Base-by-base conservation (phyloP, 2,797 vertebrate species). In the Macropodus opercularis region DNA sequence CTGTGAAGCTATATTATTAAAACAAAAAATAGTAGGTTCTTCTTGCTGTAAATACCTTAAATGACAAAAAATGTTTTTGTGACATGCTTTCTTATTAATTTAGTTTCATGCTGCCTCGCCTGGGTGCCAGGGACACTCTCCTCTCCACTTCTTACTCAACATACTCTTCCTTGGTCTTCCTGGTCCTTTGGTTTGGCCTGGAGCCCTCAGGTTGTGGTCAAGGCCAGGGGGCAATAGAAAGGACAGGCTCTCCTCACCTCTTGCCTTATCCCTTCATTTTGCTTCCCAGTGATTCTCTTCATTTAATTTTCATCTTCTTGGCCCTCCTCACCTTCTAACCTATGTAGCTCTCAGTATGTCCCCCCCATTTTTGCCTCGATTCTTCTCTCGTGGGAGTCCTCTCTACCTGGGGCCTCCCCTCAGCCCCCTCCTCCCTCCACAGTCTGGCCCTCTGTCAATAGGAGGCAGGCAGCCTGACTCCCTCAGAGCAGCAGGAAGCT, bases 401-500 rank as follows among this genome's bases (percentile, higher is more conserved):
- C 62, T 78, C 44, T 65, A 75, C 80, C 61, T 56, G 35, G 63
- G 79, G 81, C 83, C 73, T 79, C 62, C 70, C 57, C 75, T 75
- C 63, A 60, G 73, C 84, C 71, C 74, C 80, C 75, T 75, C 71
- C 70, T 79, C 72, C 76, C 62, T 81, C 72, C 71, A 81, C 71
- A 42, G 74, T 63, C 76, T 77, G 80, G 81, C 80, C 70, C 82
- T 60, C 70, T 73, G 81, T 90, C 88, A 87, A 72, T 79, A 79
- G 83, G 80, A 90, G 85, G 84, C 84, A 89, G 84, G 77, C 81
- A 85, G 89, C 82, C 80, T 39, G 80, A 79, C 79, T 85, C 84
- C 74, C 83, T 63, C 49, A 27, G 74, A 88, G 85, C 86, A 84
- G 82, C 87, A 89, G 86, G 83, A 91, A 88, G 85, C 85, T 77